Conservation (phyloP, 2,797 vertebrate genomes). For the Phyllotis vaccarum region DNA sequence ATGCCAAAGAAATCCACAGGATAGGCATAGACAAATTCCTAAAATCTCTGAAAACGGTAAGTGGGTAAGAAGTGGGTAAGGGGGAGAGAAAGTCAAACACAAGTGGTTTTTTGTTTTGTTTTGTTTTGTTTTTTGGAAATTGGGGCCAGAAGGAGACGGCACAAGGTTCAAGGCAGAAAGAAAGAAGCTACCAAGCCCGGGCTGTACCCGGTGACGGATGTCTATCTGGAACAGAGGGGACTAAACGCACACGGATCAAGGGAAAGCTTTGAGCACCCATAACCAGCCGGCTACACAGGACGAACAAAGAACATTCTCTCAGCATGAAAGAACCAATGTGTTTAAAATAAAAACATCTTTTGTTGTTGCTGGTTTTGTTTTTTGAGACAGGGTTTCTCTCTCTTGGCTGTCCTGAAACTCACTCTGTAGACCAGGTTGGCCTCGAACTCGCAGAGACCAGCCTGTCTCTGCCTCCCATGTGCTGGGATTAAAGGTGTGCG, state of each 20-base stretch:
- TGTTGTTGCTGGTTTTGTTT: too few relatives aligned
- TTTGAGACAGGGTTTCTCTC: too few relatives aligned
- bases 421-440: too few relatives aligned
- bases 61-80: neutral
- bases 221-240: neutral
- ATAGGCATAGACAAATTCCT: neutral
- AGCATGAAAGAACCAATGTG: neutral
- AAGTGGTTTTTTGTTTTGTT: too few relatives aligned
- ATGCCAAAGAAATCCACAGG: slow-evolving; percentile 30
- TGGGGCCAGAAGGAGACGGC: neutral
- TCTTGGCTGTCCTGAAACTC: too few relatives aligned
- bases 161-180: neutral
- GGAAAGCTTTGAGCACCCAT: neutral
- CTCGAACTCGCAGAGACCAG: too few relatives aligned
- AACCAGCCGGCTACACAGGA: neutral
- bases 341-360: neutral
- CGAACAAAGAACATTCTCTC: neutral
- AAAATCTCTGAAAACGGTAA: neutral
- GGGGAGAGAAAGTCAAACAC: neutral
- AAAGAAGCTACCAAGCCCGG: neutral
- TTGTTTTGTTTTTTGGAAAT: slow-evolving; percentile 52
- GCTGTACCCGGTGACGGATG: neutral
- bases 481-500: too few relatives aligned
- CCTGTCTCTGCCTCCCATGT: too few relatives aligned
- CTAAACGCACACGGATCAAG: neutral